Evolutionary conservation across 2,113 vertebrate species (phyloP).

Genomic region (Archocentrus centrarchus): DNA sequence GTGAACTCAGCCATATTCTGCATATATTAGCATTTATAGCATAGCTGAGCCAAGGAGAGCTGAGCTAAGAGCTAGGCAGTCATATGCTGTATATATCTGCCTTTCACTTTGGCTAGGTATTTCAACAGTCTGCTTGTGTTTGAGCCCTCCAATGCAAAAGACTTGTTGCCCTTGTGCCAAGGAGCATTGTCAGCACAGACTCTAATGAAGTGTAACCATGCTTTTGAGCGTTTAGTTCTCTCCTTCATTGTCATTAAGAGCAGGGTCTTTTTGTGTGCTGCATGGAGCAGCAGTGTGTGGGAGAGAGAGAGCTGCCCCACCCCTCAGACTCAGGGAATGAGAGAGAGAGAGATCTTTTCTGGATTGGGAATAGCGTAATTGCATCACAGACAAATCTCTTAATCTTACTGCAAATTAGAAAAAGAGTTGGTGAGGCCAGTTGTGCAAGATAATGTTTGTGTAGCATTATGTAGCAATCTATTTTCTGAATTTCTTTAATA

Average conservation of each 20-base stretch:
- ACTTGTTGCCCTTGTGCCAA: not conserved
- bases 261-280: not conserved
- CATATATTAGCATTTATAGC: slow-evolving; percentile 1
- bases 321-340: not conserved
- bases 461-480: not conserved
- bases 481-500: slow-evolving; percentile 1
- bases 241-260: slow-evolving; percentile 5
- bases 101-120: not conserved
- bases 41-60: not conserved
- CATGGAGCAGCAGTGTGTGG: not conserved
- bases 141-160: not conserved
- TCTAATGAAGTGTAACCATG: not conserved
- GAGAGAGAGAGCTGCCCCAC: not conserved
- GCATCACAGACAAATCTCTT: slow-evolving; percentile 13
- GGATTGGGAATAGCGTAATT: not conserved
- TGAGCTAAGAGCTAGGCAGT: not conserved
- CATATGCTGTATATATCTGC: not conserved
- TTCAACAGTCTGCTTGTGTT: not conserved
- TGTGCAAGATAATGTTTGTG: not conserved
- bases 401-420: slow-evolving; percentile 12
- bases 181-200: not conserved
- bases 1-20: not conserved
- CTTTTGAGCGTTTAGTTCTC: not conserved
- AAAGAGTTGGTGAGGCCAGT: not conserved
- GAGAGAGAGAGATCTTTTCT: not conserved